Percentiles rank a stretch among this genome's conserved stretches.
Conservation (phyloP, 2,797 vertebrate genomes). For the Muraenolepis orangiensis region DNA sequence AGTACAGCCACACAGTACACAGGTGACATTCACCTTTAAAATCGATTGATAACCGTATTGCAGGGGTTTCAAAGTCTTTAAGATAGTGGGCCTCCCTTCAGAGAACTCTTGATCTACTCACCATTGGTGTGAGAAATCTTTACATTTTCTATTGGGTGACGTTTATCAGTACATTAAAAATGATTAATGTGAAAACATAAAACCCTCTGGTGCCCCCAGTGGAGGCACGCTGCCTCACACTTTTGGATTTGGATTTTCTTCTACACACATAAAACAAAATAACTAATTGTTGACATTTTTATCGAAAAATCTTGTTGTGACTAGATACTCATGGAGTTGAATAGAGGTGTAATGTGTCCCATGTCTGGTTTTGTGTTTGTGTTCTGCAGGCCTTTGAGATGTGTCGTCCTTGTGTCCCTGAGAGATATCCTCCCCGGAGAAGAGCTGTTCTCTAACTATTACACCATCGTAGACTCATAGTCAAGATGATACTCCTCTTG, state of each 20-base stretch:
- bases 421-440: constrained; percentile 83
- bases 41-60: no score
- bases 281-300: neutral
- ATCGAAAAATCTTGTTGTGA: neutral
- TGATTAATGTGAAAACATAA: no score
- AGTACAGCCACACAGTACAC: constrained; percentile 74
- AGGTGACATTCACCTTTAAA: constrained; percentile 51
- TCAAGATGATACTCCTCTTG: neutral
- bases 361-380: constrained; percentile 10
- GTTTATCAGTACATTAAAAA: no score
- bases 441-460: constrained; percentile 96
- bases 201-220: no score
- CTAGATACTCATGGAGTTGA: neutral
- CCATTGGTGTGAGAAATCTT: no score
- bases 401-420: constrained; percentile 86
- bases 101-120: no score
- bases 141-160: no score
- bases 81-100: no score
- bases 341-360: neutral
- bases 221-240: no score
- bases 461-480: constrained; percentile 77
- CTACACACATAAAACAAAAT: neutral
- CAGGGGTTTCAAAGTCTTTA: no score
- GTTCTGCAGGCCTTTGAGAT: constrained; percentile 76
- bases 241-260: neutral